Conservation (phyloP, 2,888 invertebrate species). For the Ommatoiulus sabulosus region DNA sequence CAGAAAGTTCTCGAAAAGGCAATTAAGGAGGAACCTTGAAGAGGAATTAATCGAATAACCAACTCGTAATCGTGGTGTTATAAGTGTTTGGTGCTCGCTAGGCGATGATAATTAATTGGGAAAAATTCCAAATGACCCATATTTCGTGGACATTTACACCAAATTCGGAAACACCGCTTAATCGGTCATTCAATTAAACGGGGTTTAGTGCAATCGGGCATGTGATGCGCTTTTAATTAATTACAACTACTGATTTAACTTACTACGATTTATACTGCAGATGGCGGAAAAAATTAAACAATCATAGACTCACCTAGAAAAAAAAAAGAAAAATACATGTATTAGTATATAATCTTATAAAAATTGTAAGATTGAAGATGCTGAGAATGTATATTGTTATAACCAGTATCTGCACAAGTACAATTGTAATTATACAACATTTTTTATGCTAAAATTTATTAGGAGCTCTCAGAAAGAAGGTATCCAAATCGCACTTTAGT, state of each 20-base stretch:
- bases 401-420: too few species aligned
- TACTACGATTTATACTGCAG: not conserved
- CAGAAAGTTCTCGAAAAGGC: not conserved
- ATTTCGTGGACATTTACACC: not conserved
- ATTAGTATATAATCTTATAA: too few species aligned
- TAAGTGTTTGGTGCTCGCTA: not conserved
- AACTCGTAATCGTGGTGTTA: not conserved
- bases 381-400: too few species aligned
- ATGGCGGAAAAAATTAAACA: not conserved
- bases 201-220: too few species aligned
- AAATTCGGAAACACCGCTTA: too few species aligned
- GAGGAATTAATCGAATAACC: constrained; percentile 15
- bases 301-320: not conserved
- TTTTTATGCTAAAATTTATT: too few species aligned
- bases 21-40: constrained; percentile 9
- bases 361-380: too few species aligned
- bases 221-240: too few species aligned
- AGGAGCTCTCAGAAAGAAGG: too few species aligned
- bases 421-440: too few species aligned
- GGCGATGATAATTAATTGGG: not conserved
- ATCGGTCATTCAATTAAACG: too few species aligned
- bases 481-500: too few species aligned
- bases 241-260: not conserved
- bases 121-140: not conserved
- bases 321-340: not conserved